Conservation (phyloP, 1,140 invertebrate genomes). For the Ceratitis capitata region DNA sequence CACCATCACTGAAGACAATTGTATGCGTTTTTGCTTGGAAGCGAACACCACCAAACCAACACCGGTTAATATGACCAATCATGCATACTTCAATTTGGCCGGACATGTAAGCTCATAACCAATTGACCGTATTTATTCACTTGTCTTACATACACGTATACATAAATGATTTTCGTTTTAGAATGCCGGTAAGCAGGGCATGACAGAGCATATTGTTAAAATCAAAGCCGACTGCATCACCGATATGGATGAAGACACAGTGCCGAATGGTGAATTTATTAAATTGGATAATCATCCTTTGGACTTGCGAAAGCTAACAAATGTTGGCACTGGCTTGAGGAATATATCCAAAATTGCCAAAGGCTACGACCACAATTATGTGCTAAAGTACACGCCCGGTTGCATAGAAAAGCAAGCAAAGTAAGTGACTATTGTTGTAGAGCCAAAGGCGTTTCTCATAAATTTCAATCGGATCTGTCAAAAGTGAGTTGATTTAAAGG, state of each 20-base stretch:
- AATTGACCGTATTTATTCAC: neutral
- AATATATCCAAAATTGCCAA: slow-evolving; percentile 49
- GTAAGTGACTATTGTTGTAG: slow-evolving; percentile 6
- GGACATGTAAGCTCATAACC: slow-evolving; percentile 72
- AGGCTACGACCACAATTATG: slow-evolving; percentile 82
- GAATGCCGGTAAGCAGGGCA: slow-evolving; percentile 65
- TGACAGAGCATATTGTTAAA: slow-evolving; percentile 78
- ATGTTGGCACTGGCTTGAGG: slow-evolving; percentile 67
- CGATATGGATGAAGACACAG: slow-evolving; percentile 75
- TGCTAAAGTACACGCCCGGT: neutral
- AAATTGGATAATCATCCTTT: slow-evolving; percentile 73
- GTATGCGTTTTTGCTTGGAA: slow-evolving; percentile 76
- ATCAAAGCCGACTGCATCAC: slow-evolving; percentile 81
- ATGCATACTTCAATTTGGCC: slow-evolving; percentile 93
- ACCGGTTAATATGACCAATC: slow-evolving; percentile 90
- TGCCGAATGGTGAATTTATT: slow-evolving; percentile 81
- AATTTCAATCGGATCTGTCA: too few species aligned
- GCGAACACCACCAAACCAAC: slow-evolving; percentile 81
- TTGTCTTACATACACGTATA: too few species aligned
- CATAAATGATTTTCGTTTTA: neutral
- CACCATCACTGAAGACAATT: slow-evolving; percentile 76
- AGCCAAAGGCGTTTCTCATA: too few species aligned
- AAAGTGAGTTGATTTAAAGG: too few species aligned
- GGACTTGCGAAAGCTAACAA: slow-evolving; percentile 75
- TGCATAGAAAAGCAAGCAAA: slow-evolving; percentile 7